Base-by-base conservation (phyloP, 1,140 invertebrate genomes). In the Zaprionus gabonicus region DNA sequence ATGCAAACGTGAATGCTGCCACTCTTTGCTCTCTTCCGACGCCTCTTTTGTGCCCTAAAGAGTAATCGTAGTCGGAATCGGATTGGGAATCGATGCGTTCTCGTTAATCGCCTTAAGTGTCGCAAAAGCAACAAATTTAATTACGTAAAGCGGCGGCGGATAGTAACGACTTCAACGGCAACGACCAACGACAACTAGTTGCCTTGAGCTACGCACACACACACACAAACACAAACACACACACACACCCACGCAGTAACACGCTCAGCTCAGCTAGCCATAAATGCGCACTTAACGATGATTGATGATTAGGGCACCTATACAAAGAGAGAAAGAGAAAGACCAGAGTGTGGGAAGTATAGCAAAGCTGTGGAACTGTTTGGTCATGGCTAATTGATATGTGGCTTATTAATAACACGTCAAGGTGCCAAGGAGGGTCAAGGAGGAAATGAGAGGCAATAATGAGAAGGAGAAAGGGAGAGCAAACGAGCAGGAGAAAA, bases 81-180 rank as follows among this genome's bases (percentile, higher is more conserved):
- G 15, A 31, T 17, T 28, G 4, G n/a, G 41, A 36, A 69, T 51
- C 67, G 56, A 44, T 57, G 44, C 75, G 75, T 31, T 67, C 51
- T 17, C 56, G 63, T 49, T 77, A 77, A 77, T 77, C 75, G 75
- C 75, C 75, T 77, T 73, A 77, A 77, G 70, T 72, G 75, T 77
- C 75, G 57, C 75, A 77, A 67, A 64, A 77, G 75, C 70, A 77
- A 77, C 70, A 77, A 77, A 77, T 77, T 77, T 73, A 77, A 77
- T 77, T 77, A 77, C 70, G 75, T 64, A 67, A 77, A 77, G 58
- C 63, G 51, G 58, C 63, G 51, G 44, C 41, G 36, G 13, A 36
- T 63, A 66, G 44, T 17, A 34, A 49, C 27, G 49, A 71, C 51
- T 65, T 56, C 49, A 20, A 53, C 51, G 23, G 53, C 60, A 62